phyloP scores from a whole-genome alignment of 2,888 invertebrate species.

The Noctua janthe region DNA sequence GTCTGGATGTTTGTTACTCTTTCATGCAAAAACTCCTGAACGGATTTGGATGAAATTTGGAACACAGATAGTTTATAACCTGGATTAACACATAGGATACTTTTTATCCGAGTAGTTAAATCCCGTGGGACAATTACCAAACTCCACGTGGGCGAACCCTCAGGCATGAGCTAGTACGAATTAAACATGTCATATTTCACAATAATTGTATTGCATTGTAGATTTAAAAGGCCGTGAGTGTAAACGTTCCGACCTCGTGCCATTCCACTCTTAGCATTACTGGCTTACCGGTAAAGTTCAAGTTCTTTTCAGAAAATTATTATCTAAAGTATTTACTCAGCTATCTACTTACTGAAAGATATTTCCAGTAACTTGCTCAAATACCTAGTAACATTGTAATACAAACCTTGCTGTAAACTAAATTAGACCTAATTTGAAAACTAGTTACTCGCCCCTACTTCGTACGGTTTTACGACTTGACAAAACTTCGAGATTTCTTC shows the following conservation, averaged over 20 bases:
- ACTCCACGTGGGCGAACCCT: too few relatives aligned
- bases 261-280: constrained; percentile 2
- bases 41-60: neutral
- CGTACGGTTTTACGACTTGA: neutral
- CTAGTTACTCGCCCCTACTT: neutral
- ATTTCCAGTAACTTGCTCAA: neutral
- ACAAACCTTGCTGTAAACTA: neutral
- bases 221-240: constrained; percentile 1
- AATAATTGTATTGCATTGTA: neutral
- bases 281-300: constrained; percentile 4
- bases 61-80: neutral
- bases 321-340: neutral
- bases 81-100: neutral
- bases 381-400: too few relatives aligned
- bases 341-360: neutral
- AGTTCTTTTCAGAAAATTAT: constrained; percentile 14
- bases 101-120: too few relatives aligned
- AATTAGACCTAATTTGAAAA: neutral
- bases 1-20: too few relatives aligned
- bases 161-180: too few relatives aligned
- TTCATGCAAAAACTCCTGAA: too few relatives aligned
- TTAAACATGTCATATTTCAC: neutral
- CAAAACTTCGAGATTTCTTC: neutral
- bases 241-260: constrained; percentile 19
- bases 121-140: neutral